Evolutionary conservation across 2,888 invertebrate species (phyloP), one percentile per base, ranked within the genome.

Genomic region (Rhamnusium bicolor): DNA sequence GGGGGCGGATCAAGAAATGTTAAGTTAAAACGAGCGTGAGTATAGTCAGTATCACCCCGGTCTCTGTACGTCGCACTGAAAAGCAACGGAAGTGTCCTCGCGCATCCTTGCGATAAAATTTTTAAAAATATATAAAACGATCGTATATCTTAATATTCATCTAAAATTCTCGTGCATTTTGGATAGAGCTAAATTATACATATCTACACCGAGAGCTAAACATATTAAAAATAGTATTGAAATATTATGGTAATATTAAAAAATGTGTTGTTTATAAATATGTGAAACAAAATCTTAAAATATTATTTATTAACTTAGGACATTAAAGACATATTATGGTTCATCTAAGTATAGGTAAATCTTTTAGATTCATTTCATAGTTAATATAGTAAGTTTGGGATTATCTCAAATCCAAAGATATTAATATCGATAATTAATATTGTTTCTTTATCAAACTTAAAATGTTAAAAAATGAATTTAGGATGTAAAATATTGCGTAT

Each of bases 1-100:
- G 58, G 58, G 54, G 58, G 58, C 58, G 58, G 58, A 58, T 27
- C 58, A 58, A 58, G 58, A 29, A 58, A 14, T 29, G 58, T 18
- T 16, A 16, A 32, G 58, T 32, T 58, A 32, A 58, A 58, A 32
- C 58, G 58, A 18, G 29, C 58, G 58, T 32, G 16, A 18, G 27
- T 32, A 5, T 16, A 29, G 29, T 58, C 58, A 58, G 58, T 58
- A 58, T 58, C 58, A 16, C 12, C n/a, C 58, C 58, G 58, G 27
- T 10, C 58, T 58, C 18, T 24, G 54, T 54, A 18, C 18, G n/a
- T 32, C 18, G 58, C 10, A 10, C 32, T 58, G n/a, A 10, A 58
- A 1, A 58, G 32, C 32, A 18, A 12, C 32, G 32, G 58, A 58
- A 29, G 18, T 16, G 27, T 18, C 32, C 18, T 32, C 58, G 58